These are phyloP conservation scores for Cephus cinctus DNA, from an alignment of 1,140 invertebrate species.

Conservation along the genomic window DNA sequence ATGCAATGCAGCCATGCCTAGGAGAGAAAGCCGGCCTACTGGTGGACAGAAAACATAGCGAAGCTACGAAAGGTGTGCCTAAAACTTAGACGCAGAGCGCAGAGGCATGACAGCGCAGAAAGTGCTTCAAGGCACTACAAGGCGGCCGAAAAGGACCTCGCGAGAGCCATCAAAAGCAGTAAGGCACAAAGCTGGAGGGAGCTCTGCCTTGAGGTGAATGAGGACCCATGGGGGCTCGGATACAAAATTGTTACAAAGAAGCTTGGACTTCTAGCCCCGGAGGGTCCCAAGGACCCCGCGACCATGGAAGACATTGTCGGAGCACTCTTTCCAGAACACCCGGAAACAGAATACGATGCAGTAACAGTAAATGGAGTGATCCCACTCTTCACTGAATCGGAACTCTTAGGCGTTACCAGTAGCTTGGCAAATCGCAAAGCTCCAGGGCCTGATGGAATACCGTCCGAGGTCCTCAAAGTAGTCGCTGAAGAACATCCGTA, in stretches of 20 bases:
- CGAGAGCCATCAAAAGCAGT: slow-evolving; percentile 3
- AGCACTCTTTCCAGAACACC: slow-evolving; percentile 26
- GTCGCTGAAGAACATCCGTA: neutral
- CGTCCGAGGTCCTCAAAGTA: slow-evolving; percentile 25
- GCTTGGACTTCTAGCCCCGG: neutral
- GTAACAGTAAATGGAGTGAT: neutral
- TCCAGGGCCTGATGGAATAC: slow-evolving; percentile 35
- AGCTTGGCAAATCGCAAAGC: slow-evolving; percentile 31
- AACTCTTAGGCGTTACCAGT: slow-evolving; percentile 23
- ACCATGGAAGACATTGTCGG: slow-evolving; percentile 17
- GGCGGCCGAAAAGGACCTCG: slow-evolving; percentile 12
- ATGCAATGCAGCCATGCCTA: slow-evolving; percentile 8
- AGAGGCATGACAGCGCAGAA: neutral
- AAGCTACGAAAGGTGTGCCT: slow-evolving; percentile 25
- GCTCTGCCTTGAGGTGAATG: slow-evolving; percentile 16
- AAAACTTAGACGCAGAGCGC: slow-evolving; percentile 3
- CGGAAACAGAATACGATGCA: neutral
- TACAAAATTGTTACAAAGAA: slow-evolving; percentile 20
- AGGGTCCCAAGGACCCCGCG: slow-evolving; percentile 1
- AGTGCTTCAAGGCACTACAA: slow-evolving; percentile 7
- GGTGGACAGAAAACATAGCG: slow-evolving; percentile 35
- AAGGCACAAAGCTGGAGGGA: slow-evolving; percentile 22
- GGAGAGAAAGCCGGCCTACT: slow-evolving; percentile 22
- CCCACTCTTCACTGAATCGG: slow-evolving; percentile 19
- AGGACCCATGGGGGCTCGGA: slow-evolving; percentile 22